Percentiles rank a stretch among this genome's conserved stretches.
Conservation (phyloP, 1,140 invertebrate genomes). For the Teleopsis dalmanni region DNA sequence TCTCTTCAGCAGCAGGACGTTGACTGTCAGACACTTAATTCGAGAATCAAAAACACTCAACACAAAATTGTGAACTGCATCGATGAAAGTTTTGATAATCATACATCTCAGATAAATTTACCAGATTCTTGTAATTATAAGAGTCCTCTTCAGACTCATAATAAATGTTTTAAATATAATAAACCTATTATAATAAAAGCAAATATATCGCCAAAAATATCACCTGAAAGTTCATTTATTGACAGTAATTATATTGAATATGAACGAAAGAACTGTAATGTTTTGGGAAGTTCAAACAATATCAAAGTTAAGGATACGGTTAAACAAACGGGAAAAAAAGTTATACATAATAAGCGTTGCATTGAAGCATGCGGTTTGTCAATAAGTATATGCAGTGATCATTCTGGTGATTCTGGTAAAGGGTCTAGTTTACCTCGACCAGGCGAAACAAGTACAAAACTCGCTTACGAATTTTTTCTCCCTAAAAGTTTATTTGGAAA, state of each 20-base stretch:
- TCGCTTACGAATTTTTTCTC: slow-evolving; percentile 69
- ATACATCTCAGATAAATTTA: slow-evolving; percentile 34
- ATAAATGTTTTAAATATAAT: slow-evolving; percentile 21
- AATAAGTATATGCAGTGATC: slow-evolving; percentile 39
- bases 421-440: slow-evolving; percentile 40
- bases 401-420: slow-evolving; percentile 42
- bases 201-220: slow-evolving; percentile 39
- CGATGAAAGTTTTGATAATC: slow-evolving; percentile 38
- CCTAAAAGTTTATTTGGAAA: slow-evolving; percentile 72
- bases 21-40: slow-evolving; percentile 38
- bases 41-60: slow-evolving; percentile 38
- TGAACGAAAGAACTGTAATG: slow-evolving; percentile 29
- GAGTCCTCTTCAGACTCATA: slow-evolving; percentile 27
- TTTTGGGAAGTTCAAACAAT: background rate
- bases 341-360: slow-evolving; percentile 28
- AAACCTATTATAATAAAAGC: slow-evolving; percentile 39
- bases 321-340: slow-evolving; percentile 7
- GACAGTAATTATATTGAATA: slow-evolving; percentile 36
- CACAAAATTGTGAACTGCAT: slow-evolving; percentile 37
- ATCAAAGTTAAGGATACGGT: background rate
- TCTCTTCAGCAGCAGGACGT: slow-evolving; percentile 31
- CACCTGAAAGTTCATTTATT: slow-evolving; percentile 41
- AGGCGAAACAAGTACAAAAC: slow-evolving; percentile 32
- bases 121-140: slow-evolving; percentile 34
- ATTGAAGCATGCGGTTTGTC: slow-evolving; percentile 40